Conservation (phyloP, 2,888 invertebrate genomes). For the Heterodera filipjevi region DNA sequence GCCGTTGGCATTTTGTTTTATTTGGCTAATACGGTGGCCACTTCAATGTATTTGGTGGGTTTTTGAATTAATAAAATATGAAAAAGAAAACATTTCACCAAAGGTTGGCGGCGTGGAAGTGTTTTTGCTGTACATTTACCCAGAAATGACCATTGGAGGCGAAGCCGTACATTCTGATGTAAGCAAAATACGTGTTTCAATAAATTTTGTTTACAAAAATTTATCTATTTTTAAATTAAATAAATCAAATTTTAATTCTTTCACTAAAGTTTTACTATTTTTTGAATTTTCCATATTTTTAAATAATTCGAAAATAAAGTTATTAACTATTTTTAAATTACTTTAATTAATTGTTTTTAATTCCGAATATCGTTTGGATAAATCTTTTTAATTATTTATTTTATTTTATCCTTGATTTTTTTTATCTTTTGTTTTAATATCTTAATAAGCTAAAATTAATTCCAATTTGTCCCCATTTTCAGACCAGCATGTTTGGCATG, state of each 20-base stretch:
- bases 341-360: no score
- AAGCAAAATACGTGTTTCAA: conserved; percentile 40
- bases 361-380: no score
- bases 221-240: no score
- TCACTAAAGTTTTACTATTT: background rate
- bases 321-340: no score
- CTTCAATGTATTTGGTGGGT: conserved; percentile 83
- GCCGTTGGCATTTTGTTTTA: conserved; percentile 98
- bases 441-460: no score
- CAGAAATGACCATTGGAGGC: conserved; percentile 60
- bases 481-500: conserved; percentile 43
- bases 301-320: background rate
- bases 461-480: background rate
- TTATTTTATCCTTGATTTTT: background rate
- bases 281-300: conserved; percentile 18
- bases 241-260: no score
- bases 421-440: no score
- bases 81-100: conserved; percentile 64
- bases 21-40: conserved; percentile 94
- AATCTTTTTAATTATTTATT: no score
- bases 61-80: background rate
- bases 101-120: conserved; percentile 71
- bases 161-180: conserved; percentile 56
- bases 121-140: conserved; percentile 61
- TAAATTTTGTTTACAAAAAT: no score